phyloP scores from a whole-genome alignment of 2,113 vertebrate genomes.

The Heterotis niloticus region DNA sequence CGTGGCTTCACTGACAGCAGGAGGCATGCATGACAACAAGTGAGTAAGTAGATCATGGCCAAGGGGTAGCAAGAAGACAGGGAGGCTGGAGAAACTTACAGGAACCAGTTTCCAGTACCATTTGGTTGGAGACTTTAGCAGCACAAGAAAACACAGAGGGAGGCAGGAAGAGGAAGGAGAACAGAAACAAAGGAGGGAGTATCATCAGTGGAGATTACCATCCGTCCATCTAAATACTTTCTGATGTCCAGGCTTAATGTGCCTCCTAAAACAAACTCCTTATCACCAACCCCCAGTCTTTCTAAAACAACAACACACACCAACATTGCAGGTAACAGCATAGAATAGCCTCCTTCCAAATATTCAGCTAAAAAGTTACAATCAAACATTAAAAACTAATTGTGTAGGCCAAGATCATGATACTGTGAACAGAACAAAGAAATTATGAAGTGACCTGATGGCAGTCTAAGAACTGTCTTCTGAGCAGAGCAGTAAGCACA shows the following conservation, averaged over 20 bases:
- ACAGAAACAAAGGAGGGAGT: conserved; percentile 40
- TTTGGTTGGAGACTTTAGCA: conserved; percentile 96
- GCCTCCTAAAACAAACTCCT: too few relatives aligned
- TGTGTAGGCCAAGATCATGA: too few relatives aligned
- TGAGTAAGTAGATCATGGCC: conserved; percentile 41
- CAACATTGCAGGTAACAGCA: neutral
- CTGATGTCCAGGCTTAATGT: too few relatives aligned
- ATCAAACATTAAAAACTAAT: too few relatives aligned
- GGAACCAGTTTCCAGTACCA: conserved; percentile 99
- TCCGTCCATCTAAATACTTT: neutral
- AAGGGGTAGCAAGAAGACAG: conserved; percentile 42
- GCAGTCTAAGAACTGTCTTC: neutral
- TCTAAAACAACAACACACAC: neutral
- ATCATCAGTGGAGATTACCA: neutral
- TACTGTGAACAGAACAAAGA: neutral
- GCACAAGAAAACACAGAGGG: conserved; percentile 51
- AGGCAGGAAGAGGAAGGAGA: conserved; percentile 49
- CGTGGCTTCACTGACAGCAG: conserved; percentile 17
- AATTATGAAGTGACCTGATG: neutral
- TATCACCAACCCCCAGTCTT: neutral
- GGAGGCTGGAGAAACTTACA: conserved; percentile 79
- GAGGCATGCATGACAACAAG: conserved; percentile 44
- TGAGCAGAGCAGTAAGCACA: neutral
- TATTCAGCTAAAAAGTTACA: neutral
- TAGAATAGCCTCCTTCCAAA: neutral